These are phyloP conservation scores for Platerodrilus igneus DNA, from an alignment of 2,888 invertebrate genomes.

Conservation along the genomic window DNA sequence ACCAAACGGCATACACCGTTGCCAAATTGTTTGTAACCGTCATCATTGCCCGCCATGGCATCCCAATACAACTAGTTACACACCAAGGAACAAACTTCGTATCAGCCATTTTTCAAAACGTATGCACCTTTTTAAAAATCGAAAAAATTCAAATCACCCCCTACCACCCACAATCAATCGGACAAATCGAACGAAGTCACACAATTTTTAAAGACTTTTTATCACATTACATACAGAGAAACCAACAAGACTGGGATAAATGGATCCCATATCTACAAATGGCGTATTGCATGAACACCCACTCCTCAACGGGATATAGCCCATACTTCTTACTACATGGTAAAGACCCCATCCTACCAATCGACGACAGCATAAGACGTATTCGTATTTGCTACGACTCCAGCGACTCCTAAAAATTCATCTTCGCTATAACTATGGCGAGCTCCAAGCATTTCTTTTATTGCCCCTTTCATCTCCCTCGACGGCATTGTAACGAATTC, in stretches of 20 bases:
- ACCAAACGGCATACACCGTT: constrained; percentile 31
- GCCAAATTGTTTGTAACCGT: constrained; percentile 29
- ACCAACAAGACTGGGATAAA: constrained; percentile 32
- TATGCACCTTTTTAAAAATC: constrained; percentile 29
- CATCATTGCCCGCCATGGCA: constrained; percentile 32
- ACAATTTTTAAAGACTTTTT: constrained; percentile 31
- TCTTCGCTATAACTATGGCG: no score
- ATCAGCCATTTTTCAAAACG: constrained; percentile 29
- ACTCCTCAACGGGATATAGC: constrained; percentile 25
- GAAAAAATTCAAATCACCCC: constrained; percentile 30
- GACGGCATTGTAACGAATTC: no score
- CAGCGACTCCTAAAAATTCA: no score
- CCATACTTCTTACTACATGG: constrained; percentile 29
- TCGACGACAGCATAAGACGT: constrained; percentile 19
- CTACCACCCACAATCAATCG: constrained; percentile 35
- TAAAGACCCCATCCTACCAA: constrained; percentile 27
- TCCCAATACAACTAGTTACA: constrained; percentile 31
- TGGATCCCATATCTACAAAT: constrained; percentile 32
- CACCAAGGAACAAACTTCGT: constrained; percentile 33
- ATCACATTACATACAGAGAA: constrained; percentile 28
- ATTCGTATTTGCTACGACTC: constrained; percentile 17
- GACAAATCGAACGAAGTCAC: constrained; percentile 35
- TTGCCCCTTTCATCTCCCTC: no score
- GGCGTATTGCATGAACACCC: constrained; percentile 24
- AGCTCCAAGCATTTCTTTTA: no score